Base-by-base conservation (phyloP, 2,797 vertebrate genomes). In the Enteromius treurensis region DNA sequence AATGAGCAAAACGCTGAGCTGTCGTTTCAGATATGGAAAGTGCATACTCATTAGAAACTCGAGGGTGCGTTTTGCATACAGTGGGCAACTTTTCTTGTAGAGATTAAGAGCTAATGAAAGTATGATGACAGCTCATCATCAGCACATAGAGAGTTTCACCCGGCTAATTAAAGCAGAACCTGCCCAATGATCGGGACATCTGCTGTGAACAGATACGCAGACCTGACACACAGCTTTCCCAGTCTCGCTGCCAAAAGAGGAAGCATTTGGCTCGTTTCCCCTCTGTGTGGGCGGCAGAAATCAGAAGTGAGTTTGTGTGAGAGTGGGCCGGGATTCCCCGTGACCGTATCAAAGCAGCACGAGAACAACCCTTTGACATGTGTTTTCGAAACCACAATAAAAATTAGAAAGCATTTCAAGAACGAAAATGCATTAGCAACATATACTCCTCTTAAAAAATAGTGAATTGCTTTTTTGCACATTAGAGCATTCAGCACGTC, bases 301-400 rank as follows among this genome's bases (percentile, higher is more conserved):
- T 81, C 81, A 82, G 70, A 82, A 77, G 81, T 84, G 76, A 73
- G 55, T 73, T 34, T 32, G 45, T 53, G 75, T 1, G 53, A 14
- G 19, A 71, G 68, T 62, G 37, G 11, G 40, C 53, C 2, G 40
- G 79, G 79, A 73, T 55, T 81, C 79, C 68, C 79, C 79, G 4
- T 10, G 19, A 58, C 23, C 3, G 3, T 34, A 62, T 23, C 60
- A 62, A 32, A 80, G 26, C 1, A 0, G 29, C 17, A 45, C 23
- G 58, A 45, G 34, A 45, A 17, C 1, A 42, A 5, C 53, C 37
- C 37, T 69, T 42, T 14, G 32, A 3, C 9, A 29, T 9, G 49
- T 29, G 49, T 69, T 5, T 26, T 55, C 51, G n/a, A 71, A 71
- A 71, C 79, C 79, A 58, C 79, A 80, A 47, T 1, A 10, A 40